phyloP scores from a whole-genome alignment of 2,888 invertebrate genomes.

The Polydrusus pterygomalis region DNA sequence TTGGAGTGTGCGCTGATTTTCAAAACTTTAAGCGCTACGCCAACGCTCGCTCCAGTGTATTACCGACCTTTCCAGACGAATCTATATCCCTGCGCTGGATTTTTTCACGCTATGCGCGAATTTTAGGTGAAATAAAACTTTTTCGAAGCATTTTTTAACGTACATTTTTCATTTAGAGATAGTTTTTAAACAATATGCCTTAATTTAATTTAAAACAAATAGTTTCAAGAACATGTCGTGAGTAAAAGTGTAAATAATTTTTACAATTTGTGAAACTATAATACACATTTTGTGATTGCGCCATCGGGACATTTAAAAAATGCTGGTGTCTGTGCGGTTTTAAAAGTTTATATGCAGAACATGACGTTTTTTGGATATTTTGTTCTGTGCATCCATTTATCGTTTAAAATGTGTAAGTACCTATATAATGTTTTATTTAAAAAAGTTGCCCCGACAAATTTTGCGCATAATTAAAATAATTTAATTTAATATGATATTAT shows the following conservation, averaged over 20 bases:
- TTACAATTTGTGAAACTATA: constrained; percentile 7
- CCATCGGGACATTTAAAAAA: background rate
- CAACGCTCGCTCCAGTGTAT: constrained; percentile 40
- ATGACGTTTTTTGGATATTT: constrained; percentile 9
- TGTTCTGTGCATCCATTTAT: background rate
- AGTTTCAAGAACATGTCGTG: background rate
- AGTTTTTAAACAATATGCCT: background rate
- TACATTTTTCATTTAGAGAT: background rate
- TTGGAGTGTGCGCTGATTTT: constrained; percentile 42
- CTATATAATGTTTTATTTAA: background rate
- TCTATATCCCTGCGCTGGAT: constrained; percentile 13
- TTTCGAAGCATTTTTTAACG: background rate
- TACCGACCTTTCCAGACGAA: constrained; percentile 22
- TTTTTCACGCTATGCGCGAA: constrained; percentile 30
- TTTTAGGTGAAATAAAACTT: constrained; percentile 12
- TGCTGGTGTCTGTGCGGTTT: background rate
- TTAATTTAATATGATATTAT: too few species aligned
- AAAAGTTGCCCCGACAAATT: too few species aligned
- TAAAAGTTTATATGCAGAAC: background rate
- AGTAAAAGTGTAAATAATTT: background rate
- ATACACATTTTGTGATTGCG: background rate
- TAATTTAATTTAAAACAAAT: background rate
- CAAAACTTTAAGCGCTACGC: constrained; percentile 43
- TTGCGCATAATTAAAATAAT: too few species aligned
- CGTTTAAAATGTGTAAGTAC: constrained; percentile 25